phyloP scores from a whole-genome alignment of 2,888 invertebrate species.

The Scrobipalpa costella region DNA sequence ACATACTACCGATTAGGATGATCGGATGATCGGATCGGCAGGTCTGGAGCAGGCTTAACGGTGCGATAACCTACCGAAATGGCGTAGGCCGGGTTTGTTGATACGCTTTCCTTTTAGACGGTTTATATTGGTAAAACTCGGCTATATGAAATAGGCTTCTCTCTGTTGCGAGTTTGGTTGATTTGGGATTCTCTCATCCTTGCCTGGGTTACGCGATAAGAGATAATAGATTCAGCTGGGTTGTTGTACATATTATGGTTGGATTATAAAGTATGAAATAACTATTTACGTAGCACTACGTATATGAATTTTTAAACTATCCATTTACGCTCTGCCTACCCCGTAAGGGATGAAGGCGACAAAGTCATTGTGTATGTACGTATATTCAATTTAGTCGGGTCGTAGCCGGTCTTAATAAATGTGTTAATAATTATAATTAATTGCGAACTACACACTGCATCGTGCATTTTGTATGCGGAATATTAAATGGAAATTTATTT shows the following conservation, averaged over 20 bases:
- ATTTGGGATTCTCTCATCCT: background rate
- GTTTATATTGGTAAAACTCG: background rate
- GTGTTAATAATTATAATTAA: too few species aligned
- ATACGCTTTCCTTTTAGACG: background rate
- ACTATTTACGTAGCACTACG: too few species aligned
- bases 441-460: too few species aligned
- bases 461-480: too few species aligned
- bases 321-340: too few species aligned
- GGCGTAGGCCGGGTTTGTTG: background rate
- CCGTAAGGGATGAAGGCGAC: too few species aligned
- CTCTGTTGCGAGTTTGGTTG: background rate
- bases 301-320: too few species aligned
- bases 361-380: too few species aligned
- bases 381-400: too few species aligned
- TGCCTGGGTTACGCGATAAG: background rate
- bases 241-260: background rate
- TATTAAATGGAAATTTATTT: too few species aligned
- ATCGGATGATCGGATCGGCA: background rate
- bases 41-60: background rate
- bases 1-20: background rate
- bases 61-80: background rate
- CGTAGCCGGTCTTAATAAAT: too few species aligned
- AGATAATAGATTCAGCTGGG: background rate
- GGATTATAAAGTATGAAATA: too few species aligned
- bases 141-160: background rate